Base-by-base conservation (phyloP, 1,140 invertebrate species). In the Belonocnema kinseyi region DNA sequence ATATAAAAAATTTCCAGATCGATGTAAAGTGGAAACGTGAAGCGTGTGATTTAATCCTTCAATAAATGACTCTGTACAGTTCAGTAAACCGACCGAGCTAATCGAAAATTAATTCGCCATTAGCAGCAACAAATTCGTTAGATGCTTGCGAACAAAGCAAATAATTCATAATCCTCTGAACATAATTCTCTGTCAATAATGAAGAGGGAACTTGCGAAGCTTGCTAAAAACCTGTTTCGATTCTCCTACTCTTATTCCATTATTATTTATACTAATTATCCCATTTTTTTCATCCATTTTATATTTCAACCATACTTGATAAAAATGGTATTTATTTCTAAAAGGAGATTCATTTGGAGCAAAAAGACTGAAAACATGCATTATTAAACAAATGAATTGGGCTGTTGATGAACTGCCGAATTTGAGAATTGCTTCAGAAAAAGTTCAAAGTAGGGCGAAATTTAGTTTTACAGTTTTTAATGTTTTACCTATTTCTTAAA, bases 41-140 rank as follows among this genome's bases (percentile, higher is more conserved):
- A 33, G 26, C 33, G 56, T 3, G 73, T 80, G 76, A 85, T 83
- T 83, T 77, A 85, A 83, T 82, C 77, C 77, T 81, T 81, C 70
- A 75, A 85, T 79, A 84, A 87, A 85, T 85, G 78, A 66, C 58
- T 66, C 11, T 58, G 33, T 46, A 11, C 7, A 46, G 80, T 79
- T 79, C 72, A 82, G 84, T 83, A 83, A 81, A 82, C 76, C 72
- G 74, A 66, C 74, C 74, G 80, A 79, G 72, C 84, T 85, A 77
- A 83, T 87, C 79, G 81, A 84, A 82, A 85, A 87, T 85, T 87
- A 87, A 87, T 87, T 87, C 78, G 79, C 81, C 81, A 85, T 85
- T 87, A 85, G 80, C 83, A 80, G 78, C 82, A 84, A 83, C 84
- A 83, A 83, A 85, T 79, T 83, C 80, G 74, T 74, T 66, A 54